A percentile compares a stretch with the other conserved stretches of the same genome.
These are phyloP conservation scores for Vanessa atalanta DNA, from an alignment of 1,140 invertebrate species.

Conservation along the genomic window DNA sequence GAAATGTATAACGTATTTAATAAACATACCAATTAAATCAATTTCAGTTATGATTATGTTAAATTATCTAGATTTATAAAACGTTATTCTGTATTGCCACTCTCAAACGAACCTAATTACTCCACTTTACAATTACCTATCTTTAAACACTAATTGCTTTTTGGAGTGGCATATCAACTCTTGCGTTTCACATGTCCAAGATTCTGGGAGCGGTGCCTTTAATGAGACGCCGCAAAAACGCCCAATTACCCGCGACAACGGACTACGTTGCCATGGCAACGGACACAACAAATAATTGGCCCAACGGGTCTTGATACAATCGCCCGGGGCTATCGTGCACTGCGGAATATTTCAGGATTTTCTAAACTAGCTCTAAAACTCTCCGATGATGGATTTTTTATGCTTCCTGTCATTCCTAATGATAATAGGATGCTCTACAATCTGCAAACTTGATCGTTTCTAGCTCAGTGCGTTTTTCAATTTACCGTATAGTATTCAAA, in stretches of 20 bases:
- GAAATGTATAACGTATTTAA: too few relatives aligned
- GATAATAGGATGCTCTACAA: too few relatives aligned
- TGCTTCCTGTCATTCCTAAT: too few relatives aligned
- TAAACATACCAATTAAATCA: too few relatives aligned
- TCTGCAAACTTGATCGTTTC: too few relatives aligned
- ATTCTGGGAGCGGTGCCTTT: conserved; percentile 38
- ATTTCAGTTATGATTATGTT: not conserved
- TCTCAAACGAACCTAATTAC: conserved; percentile 9
- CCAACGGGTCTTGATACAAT: conserved; percentile 27
- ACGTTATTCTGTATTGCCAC: not conserved
- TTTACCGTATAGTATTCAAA: too few relatives aligned
- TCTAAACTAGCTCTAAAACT: not conserved
- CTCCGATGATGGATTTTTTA: too few relatives aligned
- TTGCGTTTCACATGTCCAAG: conserved; percentile 41
- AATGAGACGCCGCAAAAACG: conserved; percentile 46
- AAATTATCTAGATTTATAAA: not conserved
- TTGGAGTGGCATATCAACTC: conserved; percentile 31
- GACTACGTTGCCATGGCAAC: conserved; percentile 56
- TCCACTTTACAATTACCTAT: conserved; percentile 30
- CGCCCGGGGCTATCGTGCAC: conserved; percentile 3
- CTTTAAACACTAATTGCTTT: conserved; percentile 35
- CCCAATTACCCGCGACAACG: conserved; percentile 49
- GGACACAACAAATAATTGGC: conserved; percentile 56
- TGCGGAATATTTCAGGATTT: conserved; percentile 6
- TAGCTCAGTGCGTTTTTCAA: too few relatives aligned